Evolutionary conservation across 2,797 vertebrate species (phyloP).

Genomic region (Hippocampus kuda): DNA sequence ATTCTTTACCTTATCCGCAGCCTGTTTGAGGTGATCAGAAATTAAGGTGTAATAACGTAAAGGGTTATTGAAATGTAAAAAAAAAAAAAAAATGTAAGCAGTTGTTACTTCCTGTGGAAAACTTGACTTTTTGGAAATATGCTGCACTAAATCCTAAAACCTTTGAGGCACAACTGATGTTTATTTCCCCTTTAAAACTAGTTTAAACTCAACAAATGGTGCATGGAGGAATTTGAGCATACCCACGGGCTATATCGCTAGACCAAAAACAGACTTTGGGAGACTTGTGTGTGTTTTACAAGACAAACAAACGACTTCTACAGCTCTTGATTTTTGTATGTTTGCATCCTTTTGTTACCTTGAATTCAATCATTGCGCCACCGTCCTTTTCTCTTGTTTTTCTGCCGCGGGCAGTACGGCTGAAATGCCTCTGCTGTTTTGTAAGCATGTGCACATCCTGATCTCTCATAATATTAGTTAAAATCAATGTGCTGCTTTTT

Average conservation of each 20-base stretch:
- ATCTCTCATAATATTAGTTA: slow-evolving; percentile 99
- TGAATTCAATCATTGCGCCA: slow-evolving; percentile 51
- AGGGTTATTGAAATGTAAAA: not conserved
- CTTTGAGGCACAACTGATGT: not conserved
- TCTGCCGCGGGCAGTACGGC: slow-evolving; percentile 71
- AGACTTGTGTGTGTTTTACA: slow-evolving; percentile 58
- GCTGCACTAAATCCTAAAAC: slow-evolving; percentile 5
- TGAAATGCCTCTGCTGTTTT: slow-evolving; percentile 74
- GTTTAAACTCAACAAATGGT: slow-evolving; percentile 23
- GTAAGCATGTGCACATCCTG: slow-evolving; percentile 98
- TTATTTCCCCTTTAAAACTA: slow-evolving; percentile 17
- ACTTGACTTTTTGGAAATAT: slow-evolving; percentile 2
- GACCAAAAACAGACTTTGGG: slow-evolving; percentile 45
- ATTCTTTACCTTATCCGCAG: not conserved
- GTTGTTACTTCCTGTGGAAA: slow-evolving; percentile 3
- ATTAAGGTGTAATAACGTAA: not conserved
- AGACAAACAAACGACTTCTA: slow-evolving; percentile 68
- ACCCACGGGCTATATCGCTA: slow-evolving; percentile 29
- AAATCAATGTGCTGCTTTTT: slow-evolving; percentile 99
- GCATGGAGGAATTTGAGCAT: slow-evolving; percentile 25
- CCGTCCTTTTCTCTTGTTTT: slow-evolving; percentile 59
- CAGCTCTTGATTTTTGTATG: slow-evolving; percentile 70
- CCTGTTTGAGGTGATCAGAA: not conserved
- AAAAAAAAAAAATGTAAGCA: not conserved
- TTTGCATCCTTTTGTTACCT: slow-evolving; percentile 60